Evolutionary conservation across 2,888 invertebrate genomes (phyloP).

Genomic region (Epiblema foenella): DNA sequence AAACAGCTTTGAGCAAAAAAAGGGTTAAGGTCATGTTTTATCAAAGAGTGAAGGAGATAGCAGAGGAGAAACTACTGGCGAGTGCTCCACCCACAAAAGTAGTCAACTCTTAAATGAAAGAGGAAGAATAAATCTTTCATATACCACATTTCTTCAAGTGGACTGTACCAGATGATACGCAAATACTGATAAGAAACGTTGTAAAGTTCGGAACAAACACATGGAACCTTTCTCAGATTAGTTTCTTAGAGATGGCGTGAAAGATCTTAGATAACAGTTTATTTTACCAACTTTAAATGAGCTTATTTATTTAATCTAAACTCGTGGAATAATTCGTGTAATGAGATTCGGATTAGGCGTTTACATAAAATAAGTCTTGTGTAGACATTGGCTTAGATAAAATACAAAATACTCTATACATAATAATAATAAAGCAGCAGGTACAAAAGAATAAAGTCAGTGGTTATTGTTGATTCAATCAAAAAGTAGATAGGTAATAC

Average conservation of each 20-base stretch:
- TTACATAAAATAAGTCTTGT: background rate
- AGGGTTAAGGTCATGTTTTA: too few relatives aligned
- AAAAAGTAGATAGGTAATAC: too few relatives aligned
- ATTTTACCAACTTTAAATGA: conserved; percentile 8
- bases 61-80: too few relatives aligned
- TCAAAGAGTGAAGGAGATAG: too few relatives aligned
- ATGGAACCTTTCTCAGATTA: conserved; percentile 32
- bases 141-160: background rate
- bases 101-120: too few relatives aligned
- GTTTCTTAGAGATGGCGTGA: conserved; percentile 20
- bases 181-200: conserved; percentile 28
- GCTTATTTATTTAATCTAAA: conserved; percentile 9
- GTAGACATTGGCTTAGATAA: background rate
- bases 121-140: too few relatives aligned
- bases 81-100: too few relatives aligned
- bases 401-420: too few relatives aligned
- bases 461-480: too few relatives aligned
- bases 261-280: conserved; percentile 30
- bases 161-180: conserved; percentile 26
- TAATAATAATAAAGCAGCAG: too few relatives aligned
- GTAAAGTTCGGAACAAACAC: conserved; percentile 37
- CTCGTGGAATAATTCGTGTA: background rate
- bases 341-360: background rate
- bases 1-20: too few relatives aligned
- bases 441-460: too few relatives aligned